Evolutionary conservation across 2,888 invertebrate species (phyloP), one percentile per base, ranked within the genome.

Genomic region (Plebejus argus): DNA sequence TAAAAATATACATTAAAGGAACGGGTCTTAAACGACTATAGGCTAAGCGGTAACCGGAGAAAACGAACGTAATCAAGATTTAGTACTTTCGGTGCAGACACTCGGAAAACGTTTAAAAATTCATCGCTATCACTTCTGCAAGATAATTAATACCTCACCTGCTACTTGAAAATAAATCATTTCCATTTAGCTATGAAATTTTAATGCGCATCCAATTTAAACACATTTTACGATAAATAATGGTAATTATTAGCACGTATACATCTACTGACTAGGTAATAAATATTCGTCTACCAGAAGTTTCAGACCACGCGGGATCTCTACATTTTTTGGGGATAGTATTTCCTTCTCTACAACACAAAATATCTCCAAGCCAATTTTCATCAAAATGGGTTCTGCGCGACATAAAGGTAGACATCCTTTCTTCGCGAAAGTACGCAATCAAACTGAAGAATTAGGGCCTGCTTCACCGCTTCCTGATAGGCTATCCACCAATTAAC

Each of bases 91-190:
- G 28, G 28, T 6, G 18, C 66, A 23, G 23, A 28, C 20, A 28
- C 5, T 20, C 28, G 66, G 66, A 12, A 33, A 66, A 33, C 28
- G 28, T 66, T 33, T 28, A 66, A 28, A 28, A 66, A 66, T 66
- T 66, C 66, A 66, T 28, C 28, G 15, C 28, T 33, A 66, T 10
- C 61, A 15, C 28, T 66, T 23, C 61, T 61, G 23, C 61, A 61
- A 61, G 61, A 61, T 61, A 61, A 23, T 61, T 10, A 61, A 61
- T 61, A 23, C 10, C 61, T 61, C 61, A 61, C 61, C 61, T 61
- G 61, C 23, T 61, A 23, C 61, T 61, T 3, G 23, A 61, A 61
- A 61, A 61, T 10, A 23, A 61, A 61, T 61, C 3, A 61, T 23
- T 20, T 61, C 23, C 12, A 61, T 3, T 61, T 3, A 12, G 20